These are phyloP conservation scores for Herpailurus yagouaroundi DNA, from an alignment of 2,113 vertebrate species.

Conservation along the genomic window DNA sequence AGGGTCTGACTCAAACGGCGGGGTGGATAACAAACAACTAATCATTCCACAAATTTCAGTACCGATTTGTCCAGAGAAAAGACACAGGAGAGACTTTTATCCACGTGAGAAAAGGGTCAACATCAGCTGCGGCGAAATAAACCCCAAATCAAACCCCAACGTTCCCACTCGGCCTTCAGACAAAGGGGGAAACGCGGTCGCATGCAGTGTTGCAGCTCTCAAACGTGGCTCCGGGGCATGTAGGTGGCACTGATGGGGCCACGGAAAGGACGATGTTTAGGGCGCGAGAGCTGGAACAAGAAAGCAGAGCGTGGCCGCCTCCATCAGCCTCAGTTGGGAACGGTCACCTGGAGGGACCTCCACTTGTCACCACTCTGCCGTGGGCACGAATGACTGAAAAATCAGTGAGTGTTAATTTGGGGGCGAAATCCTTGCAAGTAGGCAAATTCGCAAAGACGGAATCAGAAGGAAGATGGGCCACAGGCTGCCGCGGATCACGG, in stretches of 20 bases:
- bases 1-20: fast-evolving
- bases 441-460: not conserved
- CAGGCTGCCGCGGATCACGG: too few relatives aligned
- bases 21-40: not conserved
- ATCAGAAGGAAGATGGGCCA: not conserved
- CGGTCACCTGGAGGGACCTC: fast-evolving
- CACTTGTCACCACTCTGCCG: not conserved
- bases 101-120: not conserved
- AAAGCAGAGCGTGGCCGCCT: fast-evolving
- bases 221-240: fast-evolving
- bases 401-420: fast-evolving
- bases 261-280: not conserved
- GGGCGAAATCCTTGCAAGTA: not conserved
- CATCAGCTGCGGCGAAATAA: not conserved
- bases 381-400: not conserved
- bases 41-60: not conserved
- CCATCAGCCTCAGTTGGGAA: not conserved
- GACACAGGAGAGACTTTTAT: not conserved
- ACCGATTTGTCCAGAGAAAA: not conserved
- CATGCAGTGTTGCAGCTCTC: fast-evolving
- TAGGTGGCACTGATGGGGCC: fast-evolving
- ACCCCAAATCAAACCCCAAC: not conserved
- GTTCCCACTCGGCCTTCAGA: too few relatives aligned
- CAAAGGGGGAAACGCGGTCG: not conserved
- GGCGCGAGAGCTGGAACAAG: not conserved